Evolutionary conservation across 2,113 vertebrate species (phyloP).

Genomic region (Bolborhynchus lineola): DNA sequence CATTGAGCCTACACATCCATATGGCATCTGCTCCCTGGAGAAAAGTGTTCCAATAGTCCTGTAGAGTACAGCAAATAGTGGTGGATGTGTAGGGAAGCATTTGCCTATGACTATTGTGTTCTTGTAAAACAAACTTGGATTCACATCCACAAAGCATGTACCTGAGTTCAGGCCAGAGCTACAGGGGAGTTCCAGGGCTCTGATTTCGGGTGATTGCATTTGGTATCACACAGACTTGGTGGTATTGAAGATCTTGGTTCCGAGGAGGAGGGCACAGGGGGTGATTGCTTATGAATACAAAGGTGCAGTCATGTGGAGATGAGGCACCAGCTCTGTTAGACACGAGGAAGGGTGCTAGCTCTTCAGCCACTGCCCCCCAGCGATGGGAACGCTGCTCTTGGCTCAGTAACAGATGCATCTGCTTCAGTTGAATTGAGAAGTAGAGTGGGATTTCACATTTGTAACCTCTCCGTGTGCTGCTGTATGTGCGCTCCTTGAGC

Average conservation of each 20-base stretch:
- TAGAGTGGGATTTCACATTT: neutral
- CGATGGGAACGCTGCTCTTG: neutral
- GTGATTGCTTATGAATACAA: neutral
- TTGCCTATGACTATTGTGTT: neutral
- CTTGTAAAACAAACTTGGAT: neutral
- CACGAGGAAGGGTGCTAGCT: neutral
- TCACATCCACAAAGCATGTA: accelerated
- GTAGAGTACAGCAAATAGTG: neutral
- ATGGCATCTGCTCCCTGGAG: conserved; percentile 56
- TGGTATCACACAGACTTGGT: neutral
- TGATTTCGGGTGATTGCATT: accelerated
- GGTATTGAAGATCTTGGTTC: accelerated
- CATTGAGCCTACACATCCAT: conserved; percentile 75
- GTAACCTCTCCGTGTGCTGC: accelerated
- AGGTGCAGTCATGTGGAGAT: accelerated
- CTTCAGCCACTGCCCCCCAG: neutral
- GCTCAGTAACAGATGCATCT: neutral
- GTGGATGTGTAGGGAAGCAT: neutral
- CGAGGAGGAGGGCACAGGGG: neutral
- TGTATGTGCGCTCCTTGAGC: accelerated
- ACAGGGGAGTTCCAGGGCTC: accelerated
- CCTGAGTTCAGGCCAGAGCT: neutral
- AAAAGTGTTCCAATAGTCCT: conserved; percentile 23
- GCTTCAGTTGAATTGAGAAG: neutral
- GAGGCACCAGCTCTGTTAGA: neutral